Conservation (phyloP, 2,113 vertebrate genomes). For the Pelodiscus sinensis region DNA sequence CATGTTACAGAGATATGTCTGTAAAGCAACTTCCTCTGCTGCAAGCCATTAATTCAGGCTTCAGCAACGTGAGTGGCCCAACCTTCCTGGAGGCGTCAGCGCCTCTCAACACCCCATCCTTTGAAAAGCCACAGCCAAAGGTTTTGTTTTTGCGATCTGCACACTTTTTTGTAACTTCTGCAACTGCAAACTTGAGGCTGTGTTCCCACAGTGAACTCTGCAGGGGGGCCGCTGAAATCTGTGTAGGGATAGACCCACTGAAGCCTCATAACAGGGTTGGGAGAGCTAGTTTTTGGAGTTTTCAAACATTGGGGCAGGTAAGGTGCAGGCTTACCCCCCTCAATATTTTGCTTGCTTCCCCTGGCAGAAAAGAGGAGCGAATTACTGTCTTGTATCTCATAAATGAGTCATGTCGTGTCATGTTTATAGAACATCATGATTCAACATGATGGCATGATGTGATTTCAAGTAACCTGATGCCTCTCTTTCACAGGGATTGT, state of each 20-base stretch:
- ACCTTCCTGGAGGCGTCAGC: background rate
- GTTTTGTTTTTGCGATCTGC: too few relatives aligned
- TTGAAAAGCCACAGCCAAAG: background rate
- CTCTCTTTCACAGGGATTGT: background rate
- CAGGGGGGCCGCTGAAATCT: background rate
- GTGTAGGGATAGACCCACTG: background rate
- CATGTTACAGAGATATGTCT: too few relatives aligned
- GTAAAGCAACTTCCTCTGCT: background rate
- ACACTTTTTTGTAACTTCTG: too few relatives aligned
- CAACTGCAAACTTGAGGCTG: background rate
- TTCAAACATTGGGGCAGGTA: background rate
- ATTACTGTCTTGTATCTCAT: background rate
- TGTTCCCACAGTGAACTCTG: background rate
- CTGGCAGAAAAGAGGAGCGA: background rate
- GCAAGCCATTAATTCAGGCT: background rate
- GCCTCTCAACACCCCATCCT: background rate
- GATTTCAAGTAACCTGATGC: background rate
- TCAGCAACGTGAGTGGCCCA: background rate
- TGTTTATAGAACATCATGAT: background rate
- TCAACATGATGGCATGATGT: rapidly evolving
- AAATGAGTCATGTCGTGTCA: background rate
- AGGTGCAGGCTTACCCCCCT: background rate
- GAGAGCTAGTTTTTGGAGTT: background rate
- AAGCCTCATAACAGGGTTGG: background rate
- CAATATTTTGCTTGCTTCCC: background rate